Base-by-base conservation (phyloP, 1,140 invertebrate species). In the Penaeus japonicus region DNA sequence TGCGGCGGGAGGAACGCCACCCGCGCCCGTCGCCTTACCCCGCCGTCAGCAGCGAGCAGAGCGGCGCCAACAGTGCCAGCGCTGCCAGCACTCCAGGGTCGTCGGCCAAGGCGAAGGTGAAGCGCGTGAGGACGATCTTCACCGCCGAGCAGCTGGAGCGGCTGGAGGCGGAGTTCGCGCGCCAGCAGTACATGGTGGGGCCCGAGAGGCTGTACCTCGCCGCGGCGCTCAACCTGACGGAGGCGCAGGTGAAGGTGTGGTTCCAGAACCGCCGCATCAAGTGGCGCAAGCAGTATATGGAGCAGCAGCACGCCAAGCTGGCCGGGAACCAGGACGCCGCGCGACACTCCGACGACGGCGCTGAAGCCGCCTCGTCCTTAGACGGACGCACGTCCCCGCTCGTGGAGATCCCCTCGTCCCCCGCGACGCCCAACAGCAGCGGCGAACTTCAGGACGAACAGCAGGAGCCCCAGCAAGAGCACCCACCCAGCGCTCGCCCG, bases 111-210 rank as follows among this genome's bases (percentile, higher is more conserved):
- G 96, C 96, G 0, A 99, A 99, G 93, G 96, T 97, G 0, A 93
- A 98, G 89, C 93, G 99, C 89, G 98, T 98, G 0, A 94, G 99
- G 89, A 99, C 99, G 0, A 99, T 99, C 2, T 99, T 99, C 93
- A 99, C 98, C 0, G 99, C 99, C 93, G 99, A 99, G 92, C 95
- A 99, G 93, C 93, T 99, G 87, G 98, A 99, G 2, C 97, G 98
- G 0, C 93, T 99, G 92, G 99, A 99, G 93, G 99, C 99, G 93
- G 99, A 99, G 93, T 99, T 99, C 93, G 99, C 99, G 93, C 99
- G 97, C 0, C 99, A 98, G 0, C 94, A 98, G 91, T 99, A 99
- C 93, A 93, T 99, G 73, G 99, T 98, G 1, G 99, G 99, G 2
- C 99, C 98, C 92, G 99, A 99, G 93, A 93, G 99, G 89, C 94